phyloP scores from a whole-genome alignment of 2,113 vertebrate species.

The Salvelinus alpinus region DNA sequence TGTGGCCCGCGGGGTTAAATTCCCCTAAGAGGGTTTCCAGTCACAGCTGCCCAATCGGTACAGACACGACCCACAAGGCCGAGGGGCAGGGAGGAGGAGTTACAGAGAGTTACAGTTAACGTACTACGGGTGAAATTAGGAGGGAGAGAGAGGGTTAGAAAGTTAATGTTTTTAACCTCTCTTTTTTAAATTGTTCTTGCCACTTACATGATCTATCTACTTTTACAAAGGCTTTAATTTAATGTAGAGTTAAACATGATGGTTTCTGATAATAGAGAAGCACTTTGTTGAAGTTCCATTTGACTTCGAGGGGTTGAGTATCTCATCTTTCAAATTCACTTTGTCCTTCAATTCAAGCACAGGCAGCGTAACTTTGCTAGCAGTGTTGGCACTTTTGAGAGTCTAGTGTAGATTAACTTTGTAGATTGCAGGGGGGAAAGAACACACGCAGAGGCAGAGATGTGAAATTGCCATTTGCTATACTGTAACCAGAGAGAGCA shows the following conservation, averaged over 20 bases:
- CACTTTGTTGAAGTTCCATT: not conserved
- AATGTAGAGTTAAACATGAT: not conserved
- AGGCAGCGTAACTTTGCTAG: not conserved
- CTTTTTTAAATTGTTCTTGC: not conserved
- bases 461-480: not conserved
- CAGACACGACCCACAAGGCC: constrained; percentile 61
- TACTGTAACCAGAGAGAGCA: constrained; percentile 10
- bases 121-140: constrained; percentile 46
- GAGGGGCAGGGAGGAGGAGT: constrained; percentile 62
- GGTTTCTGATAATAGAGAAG: not conserved
- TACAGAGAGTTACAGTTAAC: constrained; percentile 36
- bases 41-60: constrained; percentile 59
- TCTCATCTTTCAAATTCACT: no score
- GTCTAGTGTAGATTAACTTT: not conserved
- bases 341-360: not conserved
- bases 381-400: not conserved
- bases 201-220: no score
- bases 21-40: constrained; percentile 72
- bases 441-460: not conserved
- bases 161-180: constrained; percentile 45
- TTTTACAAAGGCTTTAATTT: no score
- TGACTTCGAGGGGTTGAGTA: no score
- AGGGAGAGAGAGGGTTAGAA: constrained; percentile 29
- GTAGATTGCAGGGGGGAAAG: no score
- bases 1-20: constrained; percentile 65